phyloP scores from a whole-genome alignment of 2,113 vertebrate species.

The Ifrita kowaldi region DNA sequence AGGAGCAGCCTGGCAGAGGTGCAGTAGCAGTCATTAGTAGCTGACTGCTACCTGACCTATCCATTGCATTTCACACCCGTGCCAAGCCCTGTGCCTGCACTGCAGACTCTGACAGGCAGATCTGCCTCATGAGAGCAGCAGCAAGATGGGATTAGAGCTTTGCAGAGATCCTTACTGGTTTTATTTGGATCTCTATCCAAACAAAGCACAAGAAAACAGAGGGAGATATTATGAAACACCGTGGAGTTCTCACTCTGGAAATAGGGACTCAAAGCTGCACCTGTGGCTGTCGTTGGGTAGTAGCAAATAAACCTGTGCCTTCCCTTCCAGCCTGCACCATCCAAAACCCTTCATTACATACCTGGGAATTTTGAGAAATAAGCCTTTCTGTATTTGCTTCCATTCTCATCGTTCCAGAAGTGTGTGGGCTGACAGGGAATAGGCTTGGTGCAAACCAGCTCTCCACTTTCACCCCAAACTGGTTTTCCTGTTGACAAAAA shows the following conservation, averaged over 20 bases:
- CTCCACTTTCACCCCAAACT: constrained; percentile 92
- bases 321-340: neutral
- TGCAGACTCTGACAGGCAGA: neutral
- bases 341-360: neutral
- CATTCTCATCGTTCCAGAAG: constrained; percentile 95
- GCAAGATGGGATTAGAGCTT: neutral
- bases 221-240: rapidly evolving
- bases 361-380: constrained; percentile 93
- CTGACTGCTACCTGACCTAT: neutral
- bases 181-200: neutral
- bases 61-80: neutral
- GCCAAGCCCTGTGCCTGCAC: neutral
- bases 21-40: neutral
- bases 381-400: constrained; percentile 91
- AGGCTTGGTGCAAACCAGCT: constrained; percentile 92
- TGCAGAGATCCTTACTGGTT: neutral
- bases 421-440: constrained; percentile 93
- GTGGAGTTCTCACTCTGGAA: neutral
- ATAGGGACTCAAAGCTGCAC: neutral
- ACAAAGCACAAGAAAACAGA: neutral
- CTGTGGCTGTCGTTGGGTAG: neutral
- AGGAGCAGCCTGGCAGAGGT: neutral
- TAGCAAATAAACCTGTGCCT: neutral
- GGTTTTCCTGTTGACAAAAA: constrained; percentile 76
- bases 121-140: neutral